Evolutionary conservation across 2,113 vertebrate species (phyloP), one percentile per base, ranked within the genome.

Genomic region (Menura novaehollandiae): DNA sequence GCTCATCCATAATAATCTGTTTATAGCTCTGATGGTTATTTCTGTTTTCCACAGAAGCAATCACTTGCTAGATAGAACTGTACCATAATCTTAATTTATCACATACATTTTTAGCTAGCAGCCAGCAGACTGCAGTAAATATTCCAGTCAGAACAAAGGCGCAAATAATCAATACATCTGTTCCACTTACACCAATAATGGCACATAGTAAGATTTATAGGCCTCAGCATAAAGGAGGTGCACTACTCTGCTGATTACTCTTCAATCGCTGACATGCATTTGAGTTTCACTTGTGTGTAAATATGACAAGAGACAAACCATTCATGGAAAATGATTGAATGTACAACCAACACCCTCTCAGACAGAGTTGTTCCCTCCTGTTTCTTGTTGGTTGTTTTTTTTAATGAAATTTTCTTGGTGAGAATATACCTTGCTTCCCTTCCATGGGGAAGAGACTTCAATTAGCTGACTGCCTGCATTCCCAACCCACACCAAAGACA

Each of bases 81-180:
- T 83, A 53, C 85, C 0, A 0, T 58, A 89, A 92, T 74, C 94
- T 72, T 86, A 64, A 95, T 95, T 95, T 96, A 91, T 96, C 91
- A 82, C 39, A 27, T 10, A 4, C 9, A 35, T 56, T 44, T 90
- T 96, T 96, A 84, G 46, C 83, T 60, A 67, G 82, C 44, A 72
- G 80, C 44, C 19, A 77, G 80, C 9, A 4, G 81, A 80, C 44
- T 77, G 80, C 20, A 74, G 60, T 88, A 77, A 90, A 74, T 97
- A 97, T 93, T 77, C 56, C 7, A 10, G 91, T 90, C 4, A 0
- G 69, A 95, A 95, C 87, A 91, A 94, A 97, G 88, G 83, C 79
- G 71, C 88, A 95, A 95, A 73, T 82, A 96, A 97, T 97, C 97
- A 81, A 95, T 97, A 96, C 88, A 68, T 95, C 67, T 49, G 55